Evolutionary conservation across 2,797 vertebrate species (phyloP), one percentile per base, ranked within the genome.

Genomic region (Microctenopoma stevenorrisi): DNA sequence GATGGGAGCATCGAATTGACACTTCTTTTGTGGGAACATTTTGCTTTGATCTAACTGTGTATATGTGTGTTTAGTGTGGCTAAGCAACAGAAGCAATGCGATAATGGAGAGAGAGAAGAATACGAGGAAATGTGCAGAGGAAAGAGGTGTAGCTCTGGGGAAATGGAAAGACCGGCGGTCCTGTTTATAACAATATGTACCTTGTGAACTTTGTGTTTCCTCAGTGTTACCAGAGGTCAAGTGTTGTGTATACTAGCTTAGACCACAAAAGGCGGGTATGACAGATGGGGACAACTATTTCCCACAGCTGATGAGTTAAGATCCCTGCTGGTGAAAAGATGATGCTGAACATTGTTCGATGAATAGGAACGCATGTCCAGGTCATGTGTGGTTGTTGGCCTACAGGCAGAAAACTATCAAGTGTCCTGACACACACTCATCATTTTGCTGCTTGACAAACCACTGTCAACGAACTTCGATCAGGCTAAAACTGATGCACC

Each of bases 51-150:
- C 26, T 46, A 2, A 26, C n/a, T 55, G 13, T 48, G 57, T 26
- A 54, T 4, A 3, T 56, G 4, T 64, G 4, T 68, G 59, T 51
- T 60, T n/a, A 44, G 33, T 13, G 16, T 49, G 35, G 18, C 0
- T 50, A n/a, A 10, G 33, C n/a, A 84, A 79, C 59, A 60, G 66
- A 5, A 10, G 49, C 73, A 47, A 58, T 86, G 78, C 83, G 72
- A 64, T 83, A 72, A 91, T 72, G 64, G 78, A 80, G 10, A 30
- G 30, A 68, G 52, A 77, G 67, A 85, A 88, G 77, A 88, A 90
- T 88, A 65, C 63, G 4, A 75, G 82, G 86, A 91, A 89, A 83
- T 86, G 73, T 60, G 66, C 40, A 54, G 26, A 51, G 58, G 14
- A 49, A 38, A 65, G 4, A 58, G 12, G 14, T 42, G 37, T 49